Percentiles rank a stretch among this genome's conserved stretches.
phyloP scores from a whole-genome alignment of 2,797 vertebrate genomes.

The Botia kubotai region DNA sequence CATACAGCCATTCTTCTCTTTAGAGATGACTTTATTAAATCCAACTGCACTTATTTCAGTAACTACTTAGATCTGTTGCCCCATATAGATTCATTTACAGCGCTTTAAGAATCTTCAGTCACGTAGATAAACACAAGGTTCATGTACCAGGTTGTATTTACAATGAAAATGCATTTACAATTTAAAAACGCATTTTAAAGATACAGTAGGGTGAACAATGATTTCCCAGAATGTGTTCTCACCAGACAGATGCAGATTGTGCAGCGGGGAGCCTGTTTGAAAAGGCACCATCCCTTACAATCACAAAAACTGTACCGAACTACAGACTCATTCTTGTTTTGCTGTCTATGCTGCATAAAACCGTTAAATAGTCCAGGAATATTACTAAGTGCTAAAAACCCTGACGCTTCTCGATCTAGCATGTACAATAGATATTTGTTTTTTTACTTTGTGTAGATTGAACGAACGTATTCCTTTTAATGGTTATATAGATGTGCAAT shows the following conservation, averaged over 20 bases:
- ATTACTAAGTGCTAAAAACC: constrained; percentile 48
- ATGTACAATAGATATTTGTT: constrained; percentile 63
- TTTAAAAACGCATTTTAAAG: constrained; percentile 8
- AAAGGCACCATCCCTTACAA: constrained; percentile 32
- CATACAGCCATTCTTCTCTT: constrained; percentile 15
- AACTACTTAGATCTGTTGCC: constrained; percentile 31
- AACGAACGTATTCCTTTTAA: constrained; percentile 70
- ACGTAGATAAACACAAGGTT: constrained; percentile 7
- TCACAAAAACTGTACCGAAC: constrained; percentile 31
- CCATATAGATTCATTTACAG: constrained; percentile 19
- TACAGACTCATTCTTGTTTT: constrained; percentile 2
- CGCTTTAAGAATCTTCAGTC: constrained; percentile 25
- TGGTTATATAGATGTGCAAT: constrained; percentile 77
- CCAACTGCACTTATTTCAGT: constrained; percentile 50
- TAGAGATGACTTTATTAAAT: constrained; percentile 31
- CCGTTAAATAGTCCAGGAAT: constrained; percentile 40
- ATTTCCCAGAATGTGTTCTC: constrained; percentile 49
- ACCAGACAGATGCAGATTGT: constrained; percentile 54
- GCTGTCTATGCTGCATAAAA: constrained; percentile 43
- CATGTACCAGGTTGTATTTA: constrained; percentile 2
- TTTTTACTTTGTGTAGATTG: constrained; percentile 75
- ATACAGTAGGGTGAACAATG: constrained; percentile 2
- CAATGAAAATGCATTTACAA: not conserved
- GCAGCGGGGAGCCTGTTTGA: constrained; percentile 15
- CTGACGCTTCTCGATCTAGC: constrained; percentile 51